Evolutionary conservation across 2,888 invertebrate species (phyloP).

Genomic region (Cantharis lateralis): DNA sequence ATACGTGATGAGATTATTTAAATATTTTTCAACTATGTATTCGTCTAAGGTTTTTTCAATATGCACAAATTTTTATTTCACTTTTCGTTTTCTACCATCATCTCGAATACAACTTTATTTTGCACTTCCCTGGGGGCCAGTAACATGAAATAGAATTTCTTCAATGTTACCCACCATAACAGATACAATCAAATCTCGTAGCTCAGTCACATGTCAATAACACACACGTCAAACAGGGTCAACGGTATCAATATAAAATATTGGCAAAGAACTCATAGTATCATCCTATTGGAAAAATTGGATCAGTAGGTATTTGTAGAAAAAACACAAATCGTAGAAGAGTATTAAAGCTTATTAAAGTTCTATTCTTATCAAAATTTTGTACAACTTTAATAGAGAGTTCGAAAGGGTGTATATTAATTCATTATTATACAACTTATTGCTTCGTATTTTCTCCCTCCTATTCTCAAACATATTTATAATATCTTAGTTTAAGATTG

Average conservation of each 20-base stretch:
- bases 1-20: neutral
- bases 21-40: neutral
- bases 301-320: slow-evolving; percentile 24
- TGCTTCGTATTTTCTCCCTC: neutral
- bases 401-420: neutral
- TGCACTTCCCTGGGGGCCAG: slow-evolving; percentile 41
- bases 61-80: slow-evolving; percentile 23
- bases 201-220: slow-evolving; percentile 46
- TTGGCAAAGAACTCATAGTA: slow-evolving; percentile 11
- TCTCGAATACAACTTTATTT: slow-evolving; percentile 32
- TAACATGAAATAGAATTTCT: slow-evolving; percentile 47
- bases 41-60: slow-evolving; percentile 8
- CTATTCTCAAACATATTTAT: neutral
- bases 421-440: neutral
- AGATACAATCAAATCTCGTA: slow-evolving; percentile 44
- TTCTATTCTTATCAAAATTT: neutral
- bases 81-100: slow-evolving; percentile 34
- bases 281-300: slow-evolving; percentile 15
- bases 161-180: slow-evolving; percentile 41
- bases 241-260: slow-evolving; percentile 35
- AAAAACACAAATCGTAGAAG: slow-evolving; percentile 5
- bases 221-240: slow-evolving; percentile 42
- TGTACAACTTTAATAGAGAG: neutral
- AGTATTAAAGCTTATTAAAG: neutral
- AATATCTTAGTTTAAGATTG: neutral